phyloP scores from a whole-genome alignment of 2,113 vertebrate genomes.

The Gnathonemus longibarbis region DNA sequence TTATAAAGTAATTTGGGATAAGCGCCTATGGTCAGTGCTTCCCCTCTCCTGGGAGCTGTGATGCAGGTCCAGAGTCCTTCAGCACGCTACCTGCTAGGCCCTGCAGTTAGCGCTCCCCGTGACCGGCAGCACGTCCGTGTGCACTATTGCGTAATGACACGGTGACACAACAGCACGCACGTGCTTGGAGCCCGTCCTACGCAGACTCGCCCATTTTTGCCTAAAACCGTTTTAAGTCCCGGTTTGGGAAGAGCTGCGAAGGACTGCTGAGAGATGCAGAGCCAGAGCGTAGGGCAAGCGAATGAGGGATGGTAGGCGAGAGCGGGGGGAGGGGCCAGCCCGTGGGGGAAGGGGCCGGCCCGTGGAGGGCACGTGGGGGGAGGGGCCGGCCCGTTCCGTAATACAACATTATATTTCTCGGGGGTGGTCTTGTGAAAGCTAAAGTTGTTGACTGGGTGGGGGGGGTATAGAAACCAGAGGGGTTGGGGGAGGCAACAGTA shows the following conservation, averaged over 20 bases:
- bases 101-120: not conserved
- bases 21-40: not conserved
- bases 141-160: not conserved
- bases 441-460: too few species aligned
- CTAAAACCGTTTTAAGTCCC: not conserved
- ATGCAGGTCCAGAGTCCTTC: not conserved
- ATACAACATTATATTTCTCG: too few species aligned
- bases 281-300: not conserved
- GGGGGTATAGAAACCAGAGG: too few species aligned
- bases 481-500: too few species aligned
- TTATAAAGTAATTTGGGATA: not conserved
- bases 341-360: too few species aligned
- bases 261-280: not conserved
- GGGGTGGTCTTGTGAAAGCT: too few species aligned
- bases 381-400: too few species aligned
- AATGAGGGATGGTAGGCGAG: too few species aligned
- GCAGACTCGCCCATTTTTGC: not conserved
- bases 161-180: not conserved
- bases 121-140: not conserved
- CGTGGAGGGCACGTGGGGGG: too few species aligned
- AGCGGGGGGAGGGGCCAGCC: too few species aligned
- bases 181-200: not conserved
- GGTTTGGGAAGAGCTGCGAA: not conserved
- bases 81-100: not conserved
- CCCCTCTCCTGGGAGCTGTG: not conserved